Percentiles rank a stretch among this genome's conserved stretches.
phyloP scores from a whole-genome alignment of 1,140 invertebrate species.

The Penaeus vannamei region DNA sequence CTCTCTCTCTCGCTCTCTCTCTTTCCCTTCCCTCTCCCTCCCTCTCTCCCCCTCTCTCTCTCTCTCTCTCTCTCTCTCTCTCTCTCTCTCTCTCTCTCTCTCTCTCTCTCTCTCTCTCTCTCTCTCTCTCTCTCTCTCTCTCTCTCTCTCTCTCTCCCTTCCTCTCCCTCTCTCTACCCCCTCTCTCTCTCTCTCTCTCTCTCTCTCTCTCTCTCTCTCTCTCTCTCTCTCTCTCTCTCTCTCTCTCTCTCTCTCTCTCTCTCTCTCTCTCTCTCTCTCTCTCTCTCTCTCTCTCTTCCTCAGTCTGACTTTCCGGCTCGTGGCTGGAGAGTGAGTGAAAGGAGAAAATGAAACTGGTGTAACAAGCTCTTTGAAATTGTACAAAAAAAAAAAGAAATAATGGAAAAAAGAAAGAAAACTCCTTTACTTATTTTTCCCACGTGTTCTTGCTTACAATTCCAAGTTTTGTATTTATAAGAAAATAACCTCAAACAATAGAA shows the following conservation, averaged over 20 bases:
- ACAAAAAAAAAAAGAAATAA: no score
- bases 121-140: not conserved
- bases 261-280: not conserved
- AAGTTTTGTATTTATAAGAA: no score
- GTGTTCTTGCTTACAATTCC: no score
- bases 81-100: not conserved
- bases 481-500: no score
- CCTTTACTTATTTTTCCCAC: no score
- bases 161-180: no score
- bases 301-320: no score
- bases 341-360: no score
- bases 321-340: no score
- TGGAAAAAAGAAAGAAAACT: no score
- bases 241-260: constrained; percentile 3
- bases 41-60: not conserved
- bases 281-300: not conserved
- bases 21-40: not conserved
- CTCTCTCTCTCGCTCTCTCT: not conserved
- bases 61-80: not conserved
- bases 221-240: constrained; percentile 1
- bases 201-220: not conserved
- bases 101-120: not conserved
- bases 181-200: not conserved
- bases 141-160: not conserved
- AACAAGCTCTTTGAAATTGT: no score